Evolutionary conservation across 2,113 vertebrate genomes (phyloP).

Genomic region (Coptodon rendalli): DNA sequence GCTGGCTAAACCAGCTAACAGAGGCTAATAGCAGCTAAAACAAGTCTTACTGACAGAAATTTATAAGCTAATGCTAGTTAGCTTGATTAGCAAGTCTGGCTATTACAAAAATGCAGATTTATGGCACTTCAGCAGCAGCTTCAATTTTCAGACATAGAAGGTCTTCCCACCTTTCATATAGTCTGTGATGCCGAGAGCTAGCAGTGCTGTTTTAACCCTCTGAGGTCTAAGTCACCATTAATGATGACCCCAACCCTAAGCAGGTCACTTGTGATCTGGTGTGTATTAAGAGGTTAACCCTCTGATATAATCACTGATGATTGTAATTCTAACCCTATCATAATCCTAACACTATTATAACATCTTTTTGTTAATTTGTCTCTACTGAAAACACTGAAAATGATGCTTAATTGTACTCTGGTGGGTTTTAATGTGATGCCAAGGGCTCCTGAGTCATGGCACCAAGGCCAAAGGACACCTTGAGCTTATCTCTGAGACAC

Average conservation of each 20-base stretch:
- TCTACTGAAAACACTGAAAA: neutral
- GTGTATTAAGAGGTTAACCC: neutral
- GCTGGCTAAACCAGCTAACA: neutral
- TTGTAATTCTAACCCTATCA: neutral
- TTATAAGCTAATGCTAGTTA: neutral
- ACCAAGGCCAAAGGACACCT: neutral
- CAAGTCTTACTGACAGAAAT: neutral
- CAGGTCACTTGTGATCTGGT: neutral
- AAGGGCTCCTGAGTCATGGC: neutral
- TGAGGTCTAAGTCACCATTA: neutral
- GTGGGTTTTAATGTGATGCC: neutral
- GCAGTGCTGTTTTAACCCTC: neutral
- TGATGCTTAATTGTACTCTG: neutral
- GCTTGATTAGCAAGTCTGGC: neutral
- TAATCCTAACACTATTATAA: neutral
- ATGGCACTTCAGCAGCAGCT: neutral
- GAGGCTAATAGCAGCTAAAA: neutral
- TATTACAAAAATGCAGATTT: neutral
- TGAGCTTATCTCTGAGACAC: neutral
- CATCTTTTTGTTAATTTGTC: neutral
- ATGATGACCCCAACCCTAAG: neutral
- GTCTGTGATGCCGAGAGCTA: neutral
- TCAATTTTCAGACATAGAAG: neutral
- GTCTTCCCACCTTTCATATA: neutral
- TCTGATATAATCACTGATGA: neutral